Percentiles rank a stretch among this genome's conserved stretches.
Evolutionary conservation across 2,797 vertebrate genomes (phyloP).

Genomic region (Ibycter americanus): DNA sequence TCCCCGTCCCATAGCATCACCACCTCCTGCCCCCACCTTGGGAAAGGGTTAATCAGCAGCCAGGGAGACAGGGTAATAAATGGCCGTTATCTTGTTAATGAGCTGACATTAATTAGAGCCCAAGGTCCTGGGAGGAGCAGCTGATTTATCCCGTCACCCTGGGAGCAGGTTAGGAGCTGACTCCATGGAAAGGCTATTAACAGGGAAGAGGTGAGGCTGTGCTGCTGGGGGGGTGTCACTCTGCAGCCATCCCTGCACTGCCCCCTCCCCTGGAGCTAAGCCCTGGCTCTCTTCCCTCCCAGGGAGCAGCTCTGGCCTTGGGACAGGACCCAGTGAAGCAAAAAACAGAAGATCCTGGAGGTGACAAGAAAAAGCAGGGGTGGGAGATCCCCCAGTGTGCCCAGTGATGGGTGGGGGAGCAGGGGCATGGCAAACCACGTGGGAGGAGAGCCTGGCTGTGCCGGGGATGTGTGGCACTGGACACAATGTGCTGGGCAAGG

Average conservation of each 20-base stretch:
- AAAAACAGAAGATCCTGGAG: not conserved
- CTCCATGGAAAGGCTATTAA: slow-evolving; percentile 47
- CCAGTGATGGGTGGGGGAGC: accelerated
- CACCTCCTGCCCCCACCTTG: slow-evolving; percentile 27
- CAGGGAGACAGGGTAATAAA: slow-evolving; percentile 79
- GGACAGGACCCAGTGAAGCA: not conserved
- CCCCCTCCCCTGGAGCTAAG: not conserved
- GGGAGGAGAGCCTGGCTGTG: not conserved
- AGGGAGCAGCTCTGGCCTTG: not conserved
- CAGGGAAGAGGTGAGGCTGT: not conserved
- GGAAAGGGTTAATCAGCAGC: slow-evolving; percentile 86
- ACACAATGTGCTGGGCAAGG: not conserved
- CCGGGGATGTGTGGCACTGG: not conserved
- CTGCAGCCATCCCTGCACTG: not conserved
- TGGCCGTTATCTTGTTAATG: slow-evolving; percentile 88
- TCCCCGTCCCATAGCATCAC: not conserved
- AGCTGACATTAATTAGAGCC: slow-evolving; percentile 88
- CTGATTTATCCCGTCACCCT: slow-evolving; percentile 76
- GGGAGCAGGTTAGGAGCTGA: not conserved
- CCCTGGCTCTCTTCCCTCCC: not conserved
- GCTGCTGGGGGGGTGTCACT: not conserved
- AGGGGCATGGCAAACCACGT: not conserved
- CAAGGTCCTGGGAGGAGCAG: slow-evolving; percentile 82
- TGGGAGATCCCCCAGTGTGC: not conserved
- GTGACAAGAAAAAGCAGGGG: not conserved